Evolutionary conservation across 2,113 vertebrate species (phyloP).

Genomic region (Siniperca chuatsi): DNA sequence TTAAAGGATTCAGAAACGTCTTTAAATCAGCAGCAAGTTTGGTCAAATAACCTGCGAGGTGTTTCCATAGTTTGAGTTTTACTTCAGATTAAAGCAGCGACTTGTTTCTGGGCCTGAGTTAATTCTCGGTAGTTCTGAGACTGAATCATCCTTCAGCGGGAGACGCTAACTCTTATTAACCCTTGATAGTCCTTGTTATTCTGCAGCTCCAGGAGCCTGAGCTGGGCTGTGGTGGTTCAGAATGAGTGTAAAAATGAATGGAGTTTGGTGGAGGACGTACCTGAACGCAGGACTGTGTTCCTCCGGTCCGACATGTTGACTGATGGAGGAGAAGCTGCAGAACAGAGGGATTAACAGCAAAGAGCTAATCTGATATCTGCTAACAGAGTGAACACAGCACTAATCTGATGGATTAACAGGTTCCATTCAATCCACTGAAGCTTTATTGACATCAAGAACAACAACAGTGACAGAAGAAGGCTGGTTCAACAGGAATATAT

Average conservation of each 20-base stretch:
- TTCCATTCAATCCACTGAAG: slow-evolving; percentile 32
- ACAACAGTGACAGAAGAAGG: background rate
- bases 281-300: slow-evolving; percentile 41
- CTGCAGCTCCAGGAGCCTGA: background rate
- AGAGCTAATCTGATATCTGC: slow-evolving; percentile 38
- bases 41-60: background rate
- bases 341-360: slow-evolving; percentile 30
- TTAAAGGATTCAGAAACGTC: background rate
- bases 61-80: no score
- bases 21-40: background rate
- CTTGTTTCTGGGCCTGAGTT: no score
- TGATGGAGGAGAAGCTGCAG: slow-evolving; percentile 9
- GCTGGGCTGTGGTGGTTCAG: background rate
- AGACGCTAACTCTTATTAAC: background rate
- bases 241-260: background rate
- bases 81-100: no score
- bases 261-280: slow-evolving; percentile 38
- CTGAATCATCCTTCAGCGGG: background rate
- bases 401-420: slow-evolving; percentile 62
- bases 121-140: background rate
- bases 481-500: no score
- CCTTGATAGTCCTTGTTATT: background rate
- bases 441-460: slow-evolving; percentile 57
- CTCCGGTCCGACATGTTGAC: slow-evolving; percentile 37
- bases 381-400: slow-evolving; percentile 4